These are phyloP conservation scores for Cheilosia urbana DNA, from an alignment of 2,888 invertebrate genomes.

Conservation along the genomic window DNA sequence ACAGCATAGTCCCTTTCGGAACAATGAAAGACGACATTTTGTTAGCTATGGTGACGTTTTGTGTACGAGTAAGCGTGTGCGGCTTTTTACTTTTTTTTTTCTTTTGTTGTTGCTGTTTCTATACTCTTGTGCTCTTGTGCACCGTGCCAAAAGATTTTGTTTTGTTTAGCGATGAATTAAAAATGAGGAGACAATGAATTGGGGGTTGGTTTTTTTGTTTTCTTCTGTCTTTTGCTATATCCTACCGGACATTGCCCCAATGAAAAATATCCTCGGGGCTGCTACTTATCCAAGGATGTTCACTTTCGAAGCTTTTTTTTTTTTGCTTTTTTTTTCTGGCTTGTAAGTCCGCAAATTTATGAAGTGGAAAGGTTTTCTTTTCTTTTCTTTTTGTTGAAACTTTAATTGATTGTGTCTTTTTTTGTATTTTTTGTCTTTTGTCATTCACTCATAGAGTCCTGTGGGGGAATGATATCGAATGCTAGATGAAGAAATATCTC, in stretches of 20 bases:
- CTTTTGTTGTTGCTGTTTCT: slow-evolving; percentile 1
- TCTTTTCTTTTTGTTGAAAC: not conserved
- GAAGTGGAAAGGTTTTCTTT: slow-evolving; percentile 6
- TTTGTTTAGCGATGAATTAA: slow-evolving; percentile 74
- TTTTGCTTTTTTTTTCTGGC: not conserved
- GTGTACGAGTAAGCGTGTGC: not conserved
- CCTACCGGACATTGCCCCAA: slow-evolving; percentile 66
- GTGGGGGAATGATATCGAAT: too few relatives aligned
- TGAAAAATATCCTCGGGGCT: slow-evolving; percentile 47
- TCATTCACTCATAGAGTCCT: too few relatives aligned
- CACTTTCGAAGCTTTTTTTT: slow-evolving; percentile 19
- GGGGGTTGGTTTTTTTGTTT: slow-evolving; percentile 43
- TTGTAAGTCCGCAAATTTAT: not conserved
- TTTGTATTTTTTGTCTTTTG: too few relatives aligned
- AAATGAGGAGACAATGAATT: slow-evolving; percentile 74
- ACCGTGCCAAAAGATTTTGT: slow-evolving; percentile 64
- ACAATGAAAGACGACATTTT: slow-evolving; percentile 64
- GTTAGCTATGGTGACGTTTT: slow-evolving; percentile 25
- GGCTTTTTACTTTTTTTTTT: slow-evolving; percentile 21
- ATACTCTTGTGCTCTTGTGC: slow-evolving; percentile 22
- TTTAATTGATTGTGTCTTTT: slow-evolving; percentile 15
- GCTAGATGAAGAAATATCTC: too few relatives aligned
- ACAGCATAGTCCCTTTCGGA: slow-evolving; percentile 12
- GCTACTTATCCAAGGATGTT: slow-evolving; percentile 56
- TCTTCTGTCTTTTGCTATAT: slow-evolving; percentile 12